phyloP scores from a whole-genome alignment of 2,888 invertebrate genomes.

The Agonopterix arenella region DNA sequence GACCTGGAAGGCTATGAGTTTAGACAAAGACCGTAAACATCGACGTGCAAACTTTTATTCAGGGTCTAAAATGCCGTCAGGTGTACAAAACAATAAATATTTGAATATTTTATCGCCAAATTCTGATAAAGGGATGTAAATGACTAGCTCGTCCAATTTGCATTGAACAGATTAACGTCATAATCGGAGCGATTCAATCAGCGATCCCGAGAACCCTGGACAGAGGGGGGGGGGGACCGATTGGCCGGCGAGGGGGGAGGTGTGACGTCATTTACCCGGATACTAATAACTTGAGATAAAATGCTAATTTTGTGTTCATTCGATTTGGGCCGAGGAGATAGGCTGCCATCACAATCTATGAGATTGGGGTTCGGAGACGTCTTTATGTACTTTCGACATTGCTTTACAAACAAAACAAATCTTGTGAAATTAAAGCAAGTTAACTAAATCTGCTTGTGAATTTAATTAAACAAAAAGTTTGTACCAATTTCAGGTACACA shows the following conservation, averaged over 20 bases:
- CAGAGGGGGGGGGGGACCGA: conserved; percentile 30
- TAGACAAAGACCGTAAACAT: too few relatives aligned
- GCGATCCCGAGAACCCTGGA: conserved; percentile 57
- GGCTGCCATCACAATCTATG: conserved; percentile 17
- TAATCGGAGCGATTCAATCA: conserved; percentile 75
- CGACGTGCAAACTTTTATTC: conserved; percentile 4
- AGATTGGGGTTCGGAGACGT: too few relatives aligned
- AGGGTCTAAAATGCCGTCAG: conserved; percentile 13
- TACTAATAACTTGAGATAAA: conserved; percentile 73
- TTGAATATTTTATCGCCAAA: conserved; percentile 66
- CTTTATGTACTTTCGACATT: too few relatives aligned
- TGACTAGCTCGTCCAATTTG: conserved; percentile 72
- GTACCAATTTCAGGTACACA: too few relatives aligned
- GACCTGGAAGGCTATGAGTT: background rate
- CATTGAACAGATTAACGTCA: conserved; percentile 76
- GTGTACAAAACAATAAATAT: conserved; percentile 59
- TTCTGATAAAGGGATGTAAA: conserved; percentile 72
- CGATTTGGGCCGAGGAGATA: conserved; percentile 60
- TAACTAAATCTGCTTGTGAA: too few relatives aligned
- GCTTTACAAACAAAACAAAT: too few relatives aligned
- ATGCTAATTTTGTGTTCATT: conserved; percentile 76
- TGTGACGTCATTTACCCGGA: conserved; percentile 42
- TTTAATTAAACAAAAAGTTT: too few relatives aligned
- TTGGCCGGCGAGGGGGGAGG: conserved; percentile 21
- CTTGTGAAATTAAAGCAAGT: too few relatives aligned